Evolutionary conservation across 2,888 invertebrate species (phyloP), one percentile per base, ranked within the genome.

Genomic region (Conomelus anceps): DNA sequence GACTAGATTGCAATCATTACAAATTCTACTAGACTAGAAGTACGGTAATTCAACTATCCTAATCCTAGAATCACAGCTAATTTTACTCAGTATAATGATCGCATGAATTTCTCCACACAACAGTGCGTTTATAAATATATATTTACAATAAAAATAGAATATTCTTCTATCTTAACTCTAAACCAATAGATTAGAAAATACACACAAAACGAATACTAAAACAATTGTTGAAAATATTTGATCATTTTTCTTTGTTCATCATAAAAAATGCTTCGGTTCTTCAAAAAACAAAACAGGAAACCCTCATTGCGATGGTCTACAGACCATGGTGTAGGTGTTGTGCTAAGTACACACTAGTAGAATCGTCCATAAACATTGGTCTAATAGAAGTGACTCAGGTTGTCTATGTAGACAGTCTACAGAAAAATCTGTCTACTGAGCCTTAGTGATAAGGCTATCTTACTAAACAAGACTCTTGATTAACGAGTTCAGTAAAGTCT

Each of bases 41-140:
- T 63, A 63, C n/a, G 63, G 63, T 63, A 63, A 63, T 63, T 63
- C 63, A 86, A 86, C 86, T 86, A 86, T 26, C 86, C 86, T 86
- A 86, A 63, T 9, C 86, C 86, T 86, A 86, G 29, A 85, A 86
- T 86, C 86, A 86, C 86, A 86, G 86, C 86, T 86, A 86, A 26
- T 23, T 22, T 86, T 23, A 86, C 24, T 29, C 29, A 26, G 86
- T 86, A 86, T 86, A 63, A 26, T 26, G 11, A 26, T 26, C 26
- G 26, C 26, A 26, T 26, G 26, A 26, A 26, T 63, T 63, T n/a
- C 63, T 63, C n/a, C 63, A 63, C 63, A 63, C 63, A 63, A 63
- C 63, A 63, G 63, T 63, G 63, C n/a, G 63, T 63, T 63, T 0
- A n/a, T 63, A 63, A 63, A 63, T 63, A 63, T n/a, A n/a, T 63